These are phyloP conservation scores for Amblyopsis hoosieri DNA, from an alignment of 2,797 vertebrate genomes.

Conservation along the genomic window DNA sequence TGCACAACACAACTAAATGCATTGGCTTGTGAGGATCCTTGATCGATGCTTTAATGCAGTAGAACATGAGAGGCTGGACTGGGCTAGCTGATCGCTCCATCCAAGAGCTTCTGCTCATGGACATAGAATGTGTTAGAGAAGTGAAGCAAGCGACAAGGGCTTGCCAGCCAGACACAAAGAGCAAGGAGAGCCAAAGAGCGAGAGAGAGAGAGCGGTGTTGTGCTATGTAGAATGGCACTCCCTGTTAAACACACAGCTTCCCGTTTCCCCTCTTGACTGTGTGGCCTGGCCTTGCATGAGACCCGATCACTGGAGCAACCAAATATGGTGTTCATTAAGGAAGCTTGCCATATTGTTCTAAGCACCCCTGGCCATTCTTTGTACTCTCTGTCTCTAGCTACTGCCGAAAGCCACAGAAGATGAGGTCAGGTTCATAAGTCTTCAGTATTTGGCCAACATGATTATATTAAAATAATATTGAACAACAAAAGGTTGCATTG, in stretches of 20 bases:
- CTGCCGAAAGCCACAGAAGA: neutral
- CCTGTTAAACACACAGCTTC: slow-evolving; percentile 64
- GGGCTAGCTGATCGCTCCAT: slow-evolving; percentile 9
- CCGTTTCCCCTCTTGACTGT: slow-evolving; percentile 58
- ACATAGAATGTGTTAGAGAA: slow-evolving; percentile 1
- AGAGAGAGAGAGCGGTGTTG: slow-evolving; percentile 4
- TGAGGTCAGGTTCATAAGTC: neutral
- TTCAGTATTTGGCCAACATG: neutral
- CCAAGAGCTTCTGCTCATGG: slow-evolving; percentile 31
- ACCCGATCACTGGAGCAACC: slow-evolving; percentile 64
- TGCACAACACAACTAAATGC: slow-evolving; percentile 9
- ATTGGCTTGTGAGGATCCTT: slow-evolving; percentile 13
- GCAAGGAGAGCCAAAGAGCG: neutral
- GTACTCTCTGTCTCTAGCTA: slow-evolving; percentile 4
- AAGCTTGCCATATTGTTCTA: slow-evolving; percentile 24
- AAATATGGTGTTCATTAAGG: slow-evolving; percentile 74
- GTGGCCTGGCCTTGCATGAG: slow-evolving; percentile 54
- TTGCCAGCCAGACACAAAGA: neutral
- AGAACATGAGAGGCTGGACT: slow-evolving; percentile 28
- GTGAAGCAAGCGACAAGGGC: neutral
- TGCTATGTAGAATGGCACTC: slow-evolving; percentile 30
- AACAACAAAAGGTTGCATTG: neutral
- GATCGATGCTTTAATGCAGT: slow-evolving; percentile 16
- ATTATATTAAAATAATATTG: slow-evolving; percentile 1
- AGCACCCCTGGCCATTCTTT: slow-evolving; percentile 39